Base-by-base conservation (phyloP, 2,113 vertebrate species). In the Stigmatopora argus region DNA sequence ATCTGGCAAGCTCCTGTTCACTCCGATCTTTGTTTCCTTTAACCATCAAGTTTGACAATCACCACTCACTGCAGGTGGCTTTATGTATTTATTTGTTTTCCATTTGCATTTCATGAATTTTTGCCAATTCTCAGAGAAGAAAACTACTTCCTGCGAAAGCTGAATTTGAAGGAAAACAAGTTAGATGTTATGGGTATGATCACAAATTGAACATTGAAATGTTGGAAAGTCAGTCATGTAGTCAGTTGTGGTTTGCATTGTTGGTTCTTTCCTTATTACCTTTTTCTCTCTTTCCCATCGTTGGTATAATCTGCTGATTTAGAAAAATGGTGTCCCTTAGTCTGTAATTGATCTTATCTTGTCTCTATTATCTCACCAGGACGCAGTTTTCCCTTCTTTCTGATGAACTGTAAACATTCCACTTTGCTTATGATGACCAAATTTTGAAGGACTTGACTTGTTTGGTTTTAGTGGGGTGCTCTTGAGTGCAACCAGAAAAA, bases 1-100 rank as follows among this genome's bases (percentile, higher is more conserved):
- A 74, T 66, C 68, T 21, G 55, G 26, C 26, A 7, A 57, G 55
- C 55, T 55, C 53, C 79, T 77, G 70, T 77, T 78, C 70, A 73
- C 73, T 62, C 5, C 4, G 18, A 44, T 61, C 52, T 71, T 77
- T 21, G 49, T 74, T 70, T 21, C 56, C 34, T 64, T 77, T 17
- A 8, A 34, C 41, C 31, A 23, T 57, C 8, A 44, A 19, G 67
- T 74, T 18, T 17, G 52, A 18, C 35, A 60, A 44, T 23, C 51
- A 31, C 21, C 35, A 31, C 18, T 46, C 49, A 26, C 19, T 62
- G 45, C 48, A 21, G 62, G 26, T 12, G 52, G 34, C 45, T 11
- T 51, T 7, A 34, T 57, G 14, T 49, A 49, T 53, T 53, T 31
- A 31, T 12, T 59, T 19, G 3, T 13, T 53, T 23, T 53, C 7